These are phyloP conservation scores for Trichonephila inaurata DNA, from an alignment of 1,140 invertebrate genomes.

Conservation along the genomic window DNA sequence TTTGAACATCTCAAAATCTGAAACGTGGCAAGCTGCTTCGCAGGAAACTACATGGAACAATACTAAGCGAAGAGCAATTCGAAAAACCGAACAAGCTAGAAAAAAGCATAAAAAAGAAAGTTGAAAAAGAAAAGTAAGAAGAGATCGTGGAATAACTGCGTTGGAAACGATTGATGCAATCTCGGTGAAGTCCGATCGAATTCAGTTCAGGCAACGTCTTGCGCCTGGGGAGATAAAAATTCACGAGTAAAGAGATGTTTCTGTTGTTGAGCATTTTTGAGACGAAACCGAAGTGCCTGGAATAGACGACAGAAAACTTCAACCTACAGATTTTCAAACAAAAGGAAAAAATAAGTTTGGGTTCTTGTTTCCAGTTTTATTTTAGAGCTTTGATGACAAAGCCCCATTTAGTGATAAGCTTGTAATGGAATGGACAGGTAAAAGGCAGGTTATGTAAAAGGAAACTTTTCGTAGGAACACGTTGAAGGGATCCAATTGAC, in stretches of 20 bases:
- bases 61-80: constrained; percentile 69
- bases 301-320: constrained; percentile 42
- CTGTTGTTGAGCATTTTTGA: constrained; percentile 28
- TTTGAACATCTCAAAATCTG: constrained; percentile 72
- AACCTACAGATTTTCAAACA: constrained; percentile 45
- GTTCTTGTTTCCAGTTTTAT: constrained; percentile 46
- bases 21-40: constrained; percentile 65
- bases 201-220: constrained; percentile 23
- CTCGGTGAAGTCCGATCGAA: constrained; percentile 64
- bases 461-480: neutral
- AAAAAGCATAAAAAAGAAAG: constrained; percentile 7
- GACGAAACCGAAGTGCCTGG: neutral
- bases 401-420: neutral
- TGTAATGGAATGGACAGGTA: neutral
- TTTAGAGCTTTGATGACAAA: neutral
- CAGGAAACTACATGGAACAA: constrained; percentile 61
- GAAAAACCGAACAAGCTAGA: constrained; percentile 38
- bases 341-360: neutral
- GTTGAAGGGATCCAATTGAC: neutral
- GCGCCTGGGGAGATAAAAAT: constrained; percentile 72
- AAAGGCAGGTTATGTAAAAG: neutral
- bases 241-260: constrained; percentile 62
- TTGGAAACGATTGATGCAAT: constrained; percentile 70
- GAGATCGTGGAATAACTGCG: constrained; percentile 59
- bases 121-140: constrained; percentile 45